Evolutionary conservation across 2,797 vertebrate genomes (phyloP).

Genomic region (Cephalopachus bancanus): DNA sequence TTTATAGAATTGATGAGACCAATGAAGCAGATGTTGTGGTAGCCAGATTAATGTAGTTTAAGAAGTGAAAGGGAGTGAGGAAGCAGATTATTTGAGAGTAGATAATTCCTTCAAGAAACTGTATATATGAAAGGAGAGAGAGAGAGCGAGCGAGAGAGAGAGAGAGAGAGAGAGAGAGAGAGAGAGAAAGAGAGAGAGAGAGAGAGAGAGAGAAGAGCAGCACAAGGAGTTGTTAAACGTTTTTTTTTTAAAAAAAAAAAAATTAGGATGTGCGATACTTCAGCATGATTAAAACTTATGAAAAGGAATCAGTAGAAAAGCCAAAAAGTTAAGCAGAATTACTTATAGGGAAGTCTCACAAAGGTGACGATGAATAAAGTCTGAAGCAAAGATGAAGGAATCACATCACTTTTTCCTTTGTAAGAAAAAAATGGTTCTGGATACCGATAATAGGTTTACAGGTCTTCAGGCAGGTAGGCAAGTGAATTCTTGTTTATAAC

Average conservation of each 20-base stretch:
- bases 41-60: not conserved
- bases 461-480: not conserved
- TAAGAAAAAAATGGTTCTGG: not conserved
- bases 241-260: not conserved
- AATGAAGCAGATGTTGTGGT: not conserved
- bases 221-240: not conserved
- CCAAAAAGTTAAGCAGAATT: not conserved
- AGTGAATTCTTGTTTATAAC: not conserved
- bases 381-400: not conserved
- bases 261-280: not conserved
- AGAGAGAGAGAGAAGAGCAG: not conserved
- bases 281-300: not conserved
- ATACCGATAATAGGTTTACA: not conserved
- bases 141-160: not conserved
- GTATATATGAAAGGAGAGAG: not conserved
- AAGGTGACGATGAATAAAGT: not conserved
- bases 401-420: not conserved
- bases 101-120: not conserved
- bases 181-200: not conserved
- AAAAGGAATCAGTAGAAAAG: not conserved
- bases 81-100: not conserved
- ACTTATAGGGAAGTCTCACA: not conserved
- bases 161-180: not conserved
- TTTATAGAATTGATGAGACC: not conserved
- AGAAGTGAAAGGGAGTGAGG: not conserved